Conservation (phyloP, 2,797 vertebrate species). For the Rhinichthys osculus region DNA sequence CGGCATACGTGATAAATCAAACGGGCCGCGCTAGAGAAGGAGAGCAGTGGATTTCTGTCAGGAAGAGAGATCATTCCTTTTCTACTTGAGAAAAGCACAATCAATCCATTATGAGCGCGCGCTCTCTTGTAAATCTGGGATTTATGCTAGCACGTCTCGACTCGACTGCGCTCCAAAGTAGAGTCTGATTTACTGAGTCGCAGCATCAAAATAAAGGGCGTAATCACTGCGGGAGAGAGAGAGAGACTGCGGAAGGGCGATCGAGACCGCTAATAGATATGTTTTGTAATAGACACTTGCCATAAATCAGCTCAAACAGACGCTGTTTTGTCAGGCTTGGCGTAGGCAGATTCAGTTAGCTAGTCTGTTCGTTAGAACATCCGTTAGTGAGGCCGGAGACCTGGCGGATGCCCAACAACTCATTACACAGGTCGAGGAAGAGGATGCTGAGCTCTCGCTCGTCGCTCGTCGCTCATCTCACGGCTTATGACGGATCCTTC, state of each 20-base stretch:
- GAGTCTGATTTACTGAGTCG: constrained; percentile 62
- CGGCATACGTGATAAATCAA: constrained; percentile 58
- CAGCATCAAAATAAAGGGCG: constrained; percentile 60
- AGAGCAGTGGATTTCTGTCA: constrained; percentile 59
- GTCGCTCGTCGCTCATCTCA: constrained; percentile 69
- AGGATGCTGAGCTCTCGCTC: constrained; percentile 60
- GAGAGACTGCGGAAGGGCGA: constrained; percentile 21
- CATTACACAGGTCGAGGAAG: constrained; percentile 53
- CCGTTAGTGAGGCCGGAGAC: constrained; percentile 73
- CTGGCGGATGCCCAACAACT: constrained; percentile 63
- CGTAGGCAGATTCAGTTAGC: constrained; percentile 43
- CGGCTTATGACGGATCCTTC: constrained; percentile 80
- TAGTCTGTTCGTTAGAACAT: constrained; percentile 81
- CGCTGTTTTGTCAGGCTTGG: neutral
- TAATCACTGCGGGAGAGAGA: constrained; percentile 59
- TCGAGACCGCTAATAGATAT: constrained; percentile 34
- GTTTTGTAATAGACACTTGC: constrained; percentile 32
- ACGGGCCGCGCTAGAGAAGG: constrained; percentile 48
- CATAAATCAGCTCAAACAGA: constrained; percentile 36
- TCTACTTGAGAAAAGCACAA: constrained; percentile 63
- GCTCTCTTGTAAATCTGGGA: constrained; percentile 62
- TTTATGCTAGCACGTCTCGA: constrained; percentile 58
- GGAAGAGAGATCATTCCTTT: constrained; percentile 61
- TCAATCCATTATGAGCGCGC: constrained; percentile 63
- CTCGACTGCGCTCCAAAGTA: constrained; percentile 55